A percentile compares a stretch with the other conserved stretches of the same genome.
phyloP scores from a whole-genome alignment of 2,113 vertebrate genomes.

The Guaruba guarouba region DNA sequence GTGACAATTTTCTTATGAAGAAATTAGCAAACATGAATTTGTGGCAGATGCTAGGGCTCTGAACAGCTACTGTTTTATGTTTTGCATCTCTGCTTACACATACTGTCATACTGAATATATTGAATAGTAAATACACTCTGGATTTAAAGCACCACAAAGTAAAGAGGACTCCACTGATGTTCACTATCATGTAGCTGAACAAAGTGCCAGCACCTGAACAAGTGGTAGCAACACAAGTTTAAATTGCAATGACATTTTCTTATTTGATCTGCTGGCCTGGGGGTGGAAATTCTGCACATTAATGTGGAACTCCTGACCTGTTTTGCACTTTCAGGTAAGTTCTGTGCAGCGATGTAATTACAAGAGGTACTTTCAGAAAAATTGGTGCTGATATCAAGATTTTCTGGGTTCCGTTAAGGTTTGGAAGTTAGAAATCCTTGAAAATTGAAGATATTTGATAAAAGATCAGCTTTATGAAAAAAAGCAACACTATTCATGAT shows the following conservation, averaged over 20 bases:
- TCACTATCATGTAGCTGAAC: neutral
- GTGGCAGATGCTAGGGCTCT: neutral
- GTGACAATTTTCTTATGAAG: neutral
- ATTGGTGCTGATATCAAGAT: neutral
- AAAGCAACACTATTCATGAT: neutral
- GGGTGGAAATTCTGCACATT: neutral
- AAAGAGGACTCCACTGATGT: neutral
- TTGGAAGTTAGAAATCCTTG: neutral
- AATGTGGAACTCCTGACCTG: neutral
- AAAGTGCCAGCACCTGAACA: neutral
- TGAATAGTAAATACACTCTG: neutral
- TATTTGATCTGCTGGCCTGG: constrained; percentile 2
- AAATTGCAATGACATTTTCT: neutral
- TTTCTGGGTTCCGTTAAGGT: neutral
- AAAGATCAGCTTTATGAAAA: neutral
- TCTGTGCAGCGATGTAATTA: neutral
- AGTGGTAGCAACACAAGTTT: neutral
- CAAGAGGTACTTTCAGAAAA: neutral
- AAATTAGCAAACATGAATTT: neutral
- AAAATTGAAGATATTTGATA: neutral
- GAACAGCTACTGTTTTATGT: neutral
- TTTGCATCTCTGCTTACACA: neutral
- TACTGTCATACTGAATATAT: neutral
- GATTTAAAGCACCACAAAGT: neutral
- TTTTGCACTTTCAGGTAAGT: neutral